A percentile compares a stretch with the other conserved stretches of the same genome.
phyloP scores from a whole-genome alignment of 1,140 invertebrate species.

The Bombus pyrosoma region DNA sequence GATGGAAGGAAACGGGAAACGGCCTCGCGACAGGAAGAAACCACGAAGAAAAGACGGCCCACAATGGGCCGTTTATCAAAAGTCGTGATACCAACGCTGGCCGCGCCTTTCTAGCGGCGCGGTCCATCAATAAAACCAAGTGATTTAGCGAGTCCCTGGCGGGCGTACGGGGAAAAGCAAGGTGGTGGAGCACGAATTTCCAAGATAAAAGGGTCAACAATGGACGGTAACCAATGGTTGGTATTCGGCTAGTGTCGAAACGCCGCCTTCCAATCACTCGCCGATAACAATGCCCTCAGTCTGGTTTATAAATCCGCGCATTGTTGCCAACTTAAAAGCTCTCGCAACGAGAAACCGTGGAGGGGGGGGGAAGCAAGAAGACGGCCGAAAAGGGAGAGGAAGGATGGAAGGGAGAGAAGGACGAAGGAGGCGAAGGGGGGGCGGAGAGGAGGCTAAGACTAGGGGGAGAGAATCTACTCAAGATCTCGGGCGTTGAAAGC shows the following conservation, averaged over 20 bases:
- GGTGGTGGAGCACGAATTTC: conserved; percentile 69
- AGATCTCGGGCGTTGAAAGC: conserved; percentile 62
- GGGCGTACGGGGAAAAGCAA: conserved; percentile 35
- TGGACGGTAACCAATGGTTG: conserved; percentile 74
- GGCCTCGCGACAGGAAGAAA: conserved; percentile 51
- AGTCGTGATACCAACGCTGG: conserved; percentile 60
- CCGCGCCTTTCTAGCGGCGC: conserved; percentile 54
- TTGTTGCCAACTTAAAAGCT: conserved; percentile 79
- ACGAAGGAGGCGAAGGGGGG: conserved; percentile 35
- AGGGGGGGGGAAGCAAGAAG: neutral
- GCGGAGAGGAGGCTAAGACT: conserved; percentile 27
- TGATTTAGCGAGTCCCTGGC: conserved; percentile 72
- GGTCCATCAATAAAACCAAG: conserved; percentile 76
- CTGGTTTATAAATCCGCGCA: conserved; percentile 78
- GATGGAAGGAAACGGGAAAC: conserved; percentile 35
- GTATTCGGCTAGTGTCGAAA: conserved; percentile 77
- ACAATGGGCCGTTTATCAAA: conserved; percentile 76
- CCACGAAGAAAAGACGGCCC: conserved; percentile 63
- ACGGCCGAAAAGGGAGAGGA: too few species aligned
- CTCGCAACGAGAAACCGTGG: conserved; percentile 48
- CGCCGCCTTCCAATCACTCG: conserved; percentile 75
- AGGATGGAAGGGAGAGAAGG: neutral
- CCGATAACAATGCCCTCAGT: conserved; percentile 74
- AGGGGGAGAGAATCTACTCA: conserved; percentile 59
- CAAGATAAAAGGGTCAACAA: conserved; percentile 77